These are phyloP conservation scores for Urosaurus nigricauda DNA, from an alignment of 2,797 vertebrate genomes.

Conservation along the genomic window DNA sequence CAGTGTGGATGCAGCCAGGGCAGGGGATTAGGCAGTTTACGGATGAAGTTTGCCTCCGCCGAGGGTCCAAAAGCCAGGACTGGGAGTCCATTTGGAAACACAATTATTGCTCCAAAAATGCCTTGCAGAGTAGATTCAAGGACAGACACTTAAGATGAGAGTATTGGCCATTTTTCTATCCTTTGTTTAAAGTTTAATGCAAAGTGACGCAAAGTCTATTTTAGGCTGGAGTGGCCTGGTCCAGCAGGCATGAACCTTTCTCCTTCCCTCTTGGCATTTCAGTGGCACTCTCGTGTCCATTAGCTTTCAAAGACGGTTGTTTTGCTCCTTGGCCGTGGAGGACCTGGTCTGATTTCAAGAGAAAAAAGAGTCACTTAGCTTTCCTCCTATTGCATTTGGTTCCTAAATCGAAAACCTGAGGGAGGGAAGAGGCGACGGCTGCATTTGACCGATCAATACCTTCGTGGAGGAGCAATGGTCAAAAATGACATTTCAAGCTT, in stretches of 20 bases:
- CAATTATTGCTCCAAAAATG: no score
- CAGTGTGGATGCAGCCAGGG: no score
- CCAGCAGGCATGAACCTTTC: not conserved
- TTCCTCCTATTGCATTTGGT: not conserved
- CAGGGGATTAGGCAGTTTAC: no score
- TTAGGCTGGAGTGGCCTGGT: not conserved
- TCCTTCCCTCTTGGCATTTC: no score
- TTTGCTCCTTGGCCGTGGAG: not conserved
- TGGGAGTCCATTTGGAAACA: no score
- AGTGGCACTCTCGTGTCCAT: not conserved
- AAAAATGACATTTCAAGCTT: not conserved
- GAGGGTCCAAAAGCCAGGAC: no score
- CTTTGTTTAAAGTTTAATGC: not conserved
- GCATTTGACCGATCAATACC: not conserved
- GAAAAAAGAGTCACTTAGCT: not conserved
- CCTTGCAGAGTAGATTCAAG: no score
- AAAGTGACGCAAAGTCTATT: not conserved
- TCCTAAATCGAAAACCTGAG: not conserved
- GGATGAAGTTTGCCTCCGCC: no score
- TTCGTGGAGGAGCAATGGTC: no score
- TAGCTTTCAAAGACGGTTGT: not conserved
- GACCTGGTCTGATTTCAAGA: not conserved
- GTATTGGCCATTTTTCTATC: not conserved
- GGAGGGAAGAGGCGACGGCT: not conserved
- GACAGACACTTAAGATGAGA: not conserved